Base-by-base conservation (phyloP, 1,140 invertebrate species). In the Cryptotermes secundus region DNA sequence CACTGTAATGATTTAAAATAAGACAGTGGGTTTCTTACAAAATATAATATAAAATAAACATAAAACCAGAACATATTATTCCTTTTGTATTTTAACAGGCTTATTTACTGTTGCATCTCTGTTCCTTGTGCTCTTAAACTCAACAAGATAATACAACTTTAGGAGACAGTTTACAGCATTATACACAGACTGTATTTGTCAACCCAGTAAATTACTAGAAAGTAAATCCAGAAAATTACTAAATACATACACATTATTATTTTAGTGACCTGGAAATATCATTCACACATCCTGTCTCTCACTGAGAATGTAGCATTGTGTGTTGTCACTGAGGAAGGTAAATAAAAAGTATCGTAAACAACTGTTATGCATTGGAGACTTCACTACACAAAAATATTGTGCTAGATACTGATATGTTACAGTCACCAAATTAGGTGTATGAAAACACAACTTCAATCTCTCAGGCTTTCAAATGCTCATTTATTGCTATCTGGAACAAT, bases 391-490 rank as follows among this genome's bases (percentile, higher is more conserved):
- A 72, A 26, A 72, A n/a, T 9, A 31, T 7, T 31, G 59, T 31
- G n/a, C 59, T 72, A 72, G 16, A 31, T 72, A 72, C 10, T n/a
- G 31, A 72, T 9, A 72, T 1, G n/a, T 72, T 31, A 6, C 14
- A 31, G 31, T 26, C 31, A 72, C 59, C 59, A 31, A 72, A 72
- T 72, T 72, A 72, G 59, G 59, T 72, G 31, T 72, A n/a, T n/a
- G 31, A 72, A 26, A 72, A 72, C 26, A 72, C 31, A 72, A 65
- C 59, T 65, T 65, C 3, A 65, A 72, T 72, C 59, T 72, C 59
- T 72, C 59, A 72, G 59, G n/a, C 59, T 72, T 72, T 72, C 59
- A 72, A 14, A 72, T 72, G 59, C 59, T 72, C 59, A 72, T 72
- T 72, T 72, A 26, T 72, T 72, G 59, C 59, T 72, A 72, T n/a